Percentiles rank a stretch among this genome's conserved stretches.
These are phyloP conservation scores for Corvus cornix DNA, from an alignment of 2,113 vertebrate species.

Conservation along the genomic window DNA sequence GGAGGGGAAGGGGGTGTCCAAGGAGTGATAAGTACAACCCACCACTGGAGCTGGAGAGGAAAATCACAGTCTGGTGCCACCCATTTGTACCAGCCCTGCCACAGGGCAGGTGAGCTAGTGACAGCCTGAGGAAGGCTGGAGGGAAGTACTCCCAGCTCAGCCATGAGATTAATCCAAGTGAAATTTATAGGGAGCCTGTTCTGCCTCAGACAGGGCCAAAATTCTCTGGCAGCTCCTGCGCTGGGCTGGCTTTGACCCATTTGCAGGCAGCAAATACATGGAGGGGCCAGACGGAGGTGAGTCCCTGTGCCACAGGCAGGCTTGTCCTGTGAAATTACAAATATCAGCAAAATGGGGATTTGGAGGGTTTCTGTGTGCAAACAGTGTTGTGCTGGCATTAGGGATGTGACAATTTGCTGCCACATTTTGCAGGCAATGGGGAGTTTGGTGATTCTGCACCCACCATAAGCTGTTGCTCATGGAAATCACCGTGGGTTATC, in stretches of 20 bases:
- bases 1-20: rapidly evolving
- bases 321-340: background rate
- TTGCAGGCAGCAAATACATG: background rate
- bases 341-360: background rate
- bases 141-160: background rate
- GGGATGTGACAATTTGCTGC: constrained; percentile 21
- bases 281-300: background rate
- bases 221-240: rapidly evolving
- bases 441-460: background rate
- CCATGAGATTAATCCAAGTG: background rate
- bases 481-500: background rate
- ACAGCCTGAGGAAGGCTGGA: background rate
- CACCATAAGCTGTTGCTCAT: rapidly evolving
- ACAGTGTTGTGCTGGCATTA: background rate
- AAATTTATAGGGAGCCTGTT: background rate
- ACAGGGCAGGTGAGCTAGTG: background rate
- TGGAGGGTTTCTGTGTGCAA: background rate
- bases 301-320: background rate
- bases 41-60: background rate
- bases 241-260: background rate
- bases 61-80: background rate
- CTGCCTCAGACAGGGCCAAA: background rate
- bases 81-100: background rate
- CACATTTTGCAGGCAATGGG: background rate
- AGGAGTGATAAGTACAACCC: background rate